Evolutionary conservation across 2,113 vertebrate species (phyloP).

Genomic region (Rhinoptilus africanus): DNA sequence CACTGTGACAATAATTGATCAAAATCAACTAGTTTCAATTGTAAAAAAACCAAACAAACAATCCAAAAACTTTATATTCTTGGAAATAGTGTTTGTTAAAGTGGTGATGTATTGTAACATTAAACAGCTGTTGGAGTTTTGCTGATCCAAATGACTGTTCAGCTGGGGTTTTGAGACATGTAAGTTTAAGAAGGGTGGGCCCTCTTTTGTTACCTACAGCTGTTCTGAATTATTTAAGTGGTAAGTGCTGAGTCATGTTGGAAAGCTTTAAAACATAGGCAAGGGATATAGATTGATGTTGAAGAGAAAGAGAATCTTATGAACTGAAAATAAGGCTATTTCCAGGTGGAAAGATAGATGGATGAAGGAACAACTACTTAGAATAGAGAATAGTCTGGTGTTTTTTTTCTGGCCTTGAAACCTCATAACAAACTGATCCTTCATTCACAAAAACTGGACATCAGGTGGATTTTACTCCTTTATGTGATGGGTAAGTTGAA

Average conservation of each 20-base stretch:
- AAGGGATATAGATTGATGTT: background rate
- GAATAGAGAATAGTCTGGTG: accelerated
- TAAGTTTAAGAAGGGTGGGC: background rate
- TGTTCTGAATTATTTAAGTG: background rate
- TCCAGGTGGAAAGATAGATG: background rate
- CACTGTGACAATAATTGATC: background rate
- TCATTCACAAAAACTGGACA: background rate
- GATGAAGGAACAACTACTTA: background rate
- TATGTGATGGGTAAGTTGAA: background rate
- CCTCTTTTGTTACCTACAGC: background rate
- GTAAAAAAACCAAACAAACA: background rate
- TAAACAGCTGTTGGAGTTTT: background rate
- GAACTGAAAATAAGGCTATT: background rate
- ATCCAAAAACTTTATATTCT: background rate
- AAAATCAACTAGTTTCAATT: background rate
- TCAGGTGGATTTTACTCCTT: background rate
- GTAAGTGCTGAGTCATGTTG: background rate
- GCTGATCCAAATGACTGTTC: background rate
- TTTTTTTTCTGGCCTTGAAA: background rate
- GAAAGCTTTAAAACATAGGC: background rate
- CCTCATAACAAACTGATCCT: background rate
- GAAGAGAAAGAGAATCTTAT: background rate
- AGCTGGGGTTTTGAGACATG: background rate
- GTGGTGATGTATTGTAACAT: background rate
- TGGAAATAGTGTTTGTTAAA: background rate